Evolutionary conservation across 64 coral and sea anemone genomes (phyloP).

Genomic region (Anthopleura sola): DNA sequence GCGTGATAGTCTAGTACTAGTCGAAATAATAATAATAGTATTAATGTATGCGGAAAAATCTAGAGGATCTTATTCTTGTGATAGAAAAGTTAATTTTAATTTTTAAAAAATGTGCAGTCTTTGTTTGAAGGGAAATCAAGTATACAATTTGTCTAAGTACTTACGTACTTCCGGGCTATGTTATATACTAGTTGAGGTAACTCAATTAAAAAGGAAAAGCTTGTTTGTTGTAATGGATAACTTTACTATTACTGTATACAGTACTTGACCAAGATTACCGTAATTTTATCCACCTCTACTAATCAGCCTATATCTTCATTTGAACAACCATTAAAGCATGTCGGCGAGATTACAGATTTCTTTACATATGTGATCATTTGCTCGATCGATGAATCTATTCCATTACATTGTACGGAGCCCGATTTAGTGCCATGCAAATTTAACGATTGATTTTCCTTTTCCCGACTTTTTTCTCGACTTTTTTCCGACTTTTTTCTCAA

Average conservation of each 20-base stretch:
- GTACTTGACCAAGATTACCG: neutral
- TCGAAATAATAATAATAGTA: neutral
- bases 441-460: too few species aligned
- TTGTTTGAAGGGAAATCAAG: neutral
- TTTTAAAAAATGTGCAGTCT: neutral
- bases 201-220: neutral
- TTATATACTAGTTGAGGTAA: neutral
- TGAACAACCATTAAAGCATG: neutral
- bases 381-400: too few species aligned
- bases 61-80: neutral
- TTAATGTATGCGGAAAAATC: neutral
- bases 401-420: too few species aligned
- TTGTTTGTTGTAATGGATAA: neutral
- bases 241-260: neutral
- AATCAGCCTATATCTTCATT: neutral
- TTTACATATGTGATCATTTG: neutral
- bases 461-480: too few species aligned
- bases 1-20: neutral
- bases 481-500: too few species aligned
- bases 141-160: neutral
- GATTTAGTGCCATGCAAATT: too few species aligned
- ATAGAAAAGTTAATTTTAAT: neutral
- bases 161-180: neutral
- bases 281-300: neutral
- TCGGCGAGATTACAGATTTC: neutral